Percentiles rank a stretch among this genome's conserved stretches.
Evolutionary conservation across 2,113 vertebrate genomes (phyloP).

Genomic region (Falcunculus frontatus): DNA sequence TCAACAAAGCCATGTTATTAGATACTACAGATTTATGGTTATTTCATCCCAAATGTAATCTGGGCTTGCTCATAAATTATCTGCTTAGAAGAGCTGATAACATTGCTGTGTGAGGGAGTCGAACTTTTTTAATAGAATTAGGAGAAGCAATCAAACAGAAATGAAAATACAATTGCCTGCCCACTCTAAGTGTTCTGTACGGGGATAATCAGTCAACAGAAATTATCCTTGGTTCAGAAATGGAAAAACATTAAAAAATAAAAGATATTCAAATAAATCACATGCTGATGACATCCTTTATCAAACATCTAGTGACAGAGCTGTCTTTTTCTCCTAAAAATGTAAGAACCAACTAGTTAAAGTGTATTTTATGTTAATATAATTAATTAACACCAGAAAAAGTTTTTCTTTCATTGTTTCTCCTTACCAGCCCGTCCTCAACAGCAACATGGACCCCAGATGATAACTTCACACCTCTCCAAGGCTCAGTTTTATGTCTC

Average conservation of each 20-base stretch:
- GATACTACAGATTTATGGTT: neutral
- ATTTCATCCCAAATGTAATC: neutral
- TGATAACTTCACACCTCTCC: neutral
- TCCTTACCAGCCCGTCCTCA: neutral
- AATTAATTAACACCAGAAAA: neutral
- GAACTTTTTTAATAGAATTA: neutral
- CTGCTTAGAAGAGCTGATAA: neutral
- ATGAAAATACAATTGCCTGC: neutral
- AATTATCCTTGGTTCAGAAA: neutral
- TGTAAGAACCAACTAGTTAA: neutral
- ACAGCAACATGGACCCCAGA: neutral
- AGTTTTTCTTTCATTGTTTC: neutral
- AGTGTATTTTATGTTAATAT: neutral
- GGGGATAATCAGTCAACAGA: neutral
- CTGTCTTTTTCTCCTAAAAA: neutral
- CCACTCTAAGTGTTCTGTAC: neutral
- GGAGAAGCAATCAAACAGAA: neutral
- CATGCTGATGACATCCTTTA: neutral
- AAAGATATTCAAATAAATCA: neutral
- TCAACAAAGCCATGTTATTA: neutral
- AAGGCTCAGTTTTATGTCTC: neutral
- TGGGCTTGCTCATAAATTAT: neutral
- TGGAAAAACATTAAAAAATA: neutral
- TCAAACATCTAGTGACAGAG: neutral
- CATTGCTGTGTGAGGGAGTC: neutral